Conservation (phyloP, 2,888 invertebrate genomes). For the Peribatodes rhomboidaria region DNA sequence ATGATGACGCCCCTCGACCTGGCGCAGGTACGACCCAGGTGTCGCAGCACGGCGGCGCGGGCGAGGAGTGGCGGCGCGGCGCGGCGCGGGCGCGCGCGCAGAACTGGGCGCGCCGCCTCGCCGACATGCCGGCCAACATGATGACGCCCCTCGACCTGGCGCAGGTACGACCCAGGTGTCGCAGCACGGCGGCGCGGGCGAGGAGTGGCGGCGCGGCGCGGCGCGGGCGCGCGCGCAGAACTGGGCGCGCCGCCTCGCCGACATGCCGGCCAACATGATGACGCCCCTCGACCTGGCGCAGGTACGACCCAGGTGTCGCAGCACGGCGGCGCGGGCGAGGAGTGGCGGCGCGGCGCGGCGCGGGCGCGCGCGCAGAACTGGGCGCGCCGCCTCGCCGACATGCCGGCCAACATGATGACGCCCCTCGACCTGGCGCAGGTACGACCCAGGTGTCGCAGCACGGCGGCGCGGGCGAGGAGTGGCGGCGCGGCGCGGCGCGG, state of each 20-base stretch:
- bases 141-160: slow-evolving; percentile 93
- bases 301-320: slow-evolving; percentile 56
- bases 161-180: slow-evolving; percentile 68
- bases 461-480: slow-evolving; percentile 58
- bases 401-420: slow-evolving; percentile 93
- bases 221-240: slow-evolving; percentile 91
- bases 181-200: slow-evolving; percentile 38
- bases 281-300: slow-evolving; percentile 91
- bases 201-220: slow-evolving; percentile 84
- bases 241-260: slow-evolving; percentile 90
- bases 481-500: slow-evolving; percentile 86
- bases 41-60: slow-evolving; percentile 37
- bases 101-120: slow-evolving; percentile 91
- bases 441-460: slow-evolving; percentile 23
- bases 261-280: slow-evolving; percentile 93
- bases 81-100: slow-evolving; percentile 89
- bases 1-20: slow-evolving; percentile 92
- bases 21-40: slow-evolving; percentile 82
- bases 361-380: slow-evolving; percentile 92
- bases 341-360: slow-evolving; percentile 86
- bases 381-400: slow-evolving; percentile 90
- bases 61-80: slow-evolving; percentile 83
- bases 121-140: slow-evolving; percentile 92
- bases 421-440: slow-evolving; percentile 90
- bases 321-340: slow-evolving; percentile 39